phyloP scores from a whole-genome alignment of 1,140 invertebrate genomes.

The Bombus sibiricus region DNA sequence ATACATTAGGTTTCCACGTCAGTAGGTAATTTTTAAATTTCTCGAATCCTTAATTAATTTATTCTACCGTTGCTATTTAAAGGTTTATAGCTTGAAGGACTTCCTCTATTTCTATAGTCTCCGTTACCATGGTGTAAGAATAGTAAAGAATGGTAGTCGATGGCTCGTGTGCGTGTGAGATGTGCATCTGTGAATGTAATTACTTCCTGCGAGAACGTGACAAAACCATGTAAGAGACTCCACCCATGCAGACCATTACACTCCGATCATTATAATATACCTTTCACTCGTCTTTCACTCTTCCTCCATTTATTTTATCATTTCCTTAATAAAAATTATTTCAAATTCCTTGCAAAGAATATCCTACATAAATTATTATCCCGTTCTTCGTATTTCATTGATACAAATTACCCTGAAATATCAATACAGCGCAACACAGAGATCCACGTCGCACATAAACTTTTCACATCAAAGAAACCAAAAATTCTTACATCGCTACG shows the following conservation, averaged over 20 bases:
- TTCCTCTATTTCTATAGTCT: neutral
- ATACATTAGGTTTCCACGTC: neutral
- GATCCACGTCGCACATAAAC: neutral
- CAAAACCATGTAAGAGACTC: constrained; percentile 30
- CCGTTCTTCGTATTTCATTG: neutral
- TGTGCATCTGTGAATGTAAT: constrained; percentile 20
- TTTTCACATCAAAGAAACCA: neutral
- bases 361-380: too few relatives aligned
- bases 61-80: neutral
- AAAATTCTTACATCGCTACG: neutral
- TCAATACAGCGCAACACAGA: neutral
- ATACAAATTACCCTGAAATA: neutral
- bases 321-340: neutral
- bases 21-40: neutral
- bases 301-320: too few relatives aligned
- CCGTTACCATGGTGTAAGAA: neutral
- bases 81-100: neutral
- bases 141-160: neutral
- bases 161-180: neutral
- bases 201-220: constrained; percentile 36
- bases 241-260: constrained; percentile 11
- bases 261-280: neutral
- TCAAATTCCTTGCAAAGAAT: neutral
- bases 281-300: neutral
- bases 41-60: neutral